These are phyloP conservation scores for Thunnus maccoyii DNA, from an alignment of 2,113 vertebrate genomes.

Conservation along the genomic window DNA sequence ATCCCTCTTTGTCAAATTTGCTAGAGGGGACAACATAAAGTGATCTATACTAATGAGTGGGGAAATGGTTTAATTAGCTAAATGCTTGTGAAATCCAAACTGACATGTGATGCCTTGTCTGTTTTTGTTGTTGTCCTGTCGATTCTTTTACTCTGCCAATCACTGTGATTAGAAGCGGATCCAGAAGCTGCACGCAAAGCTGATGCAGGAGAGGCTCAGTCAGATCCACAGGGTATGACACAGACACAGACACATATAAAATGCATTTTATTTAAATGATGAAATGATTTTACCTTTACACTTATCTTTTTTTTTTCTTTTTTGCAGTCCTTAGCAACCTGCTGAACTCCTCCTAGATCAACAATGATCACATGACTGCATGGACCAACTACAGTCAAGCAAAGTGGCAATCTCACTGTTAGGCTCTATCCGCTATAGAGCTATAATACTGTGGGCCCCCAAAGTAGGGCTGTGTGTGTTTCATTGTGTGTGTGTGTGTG, in stretches of 20 bases:
- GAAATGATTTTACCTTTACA: neutral
- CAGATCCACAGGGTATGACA: slow-evolving; percentile 81
- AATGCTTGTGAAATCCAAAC: slow-evolving; percentile 20
- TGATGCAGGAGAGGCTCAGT: slow-evolving; percentile 70
- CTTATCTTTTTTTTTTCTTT: neutral
- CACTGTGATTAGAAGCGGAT: slow-evolving; percentile 66
- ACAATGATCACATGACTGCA: slow-evolving; percentile 54
- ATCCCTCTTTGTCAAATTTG: neutral
- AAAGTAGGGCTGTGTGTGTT: slow-evolving; percentile 56
- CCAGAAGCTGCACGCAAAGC: slow-evolving; percentile 77
- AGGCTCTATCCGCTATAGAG: slow-evolving; percentile 57
- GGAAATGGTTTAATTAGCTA: slow-evolving; percentile 1
- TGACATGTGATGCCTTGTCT: neutral
- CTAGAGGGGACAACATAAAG: neutral
- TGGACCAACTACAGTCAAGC: slow-evolving; percentile 65
- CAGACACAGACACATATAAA: slow-evolving; percentile 3
- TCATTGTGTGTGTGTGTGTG: slow-evolving; percentile 37
- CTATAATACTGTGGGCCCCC: slow-evolving; percentile 75
- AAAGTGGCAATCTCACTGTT: slow-evolving; percentile 75
- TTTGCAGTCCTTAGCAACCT: slow-evolving; percentile 76
- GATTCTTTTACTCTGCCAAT: slow-evolving; percentile 28
- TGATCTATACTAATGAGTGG: neutral
- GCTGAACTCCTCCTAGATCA: slow-evolving; percentile 73
- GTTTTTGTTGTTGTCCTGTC: neutral
- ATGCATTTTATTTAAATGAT: neutral